A percentile compares a stretch with the other conserved stretches of the same genome.
Evolutionary conservation across 2,113 vertebrate genomes (phyloP).

Genomic region (Pelmatolapia mariae): DNA sequence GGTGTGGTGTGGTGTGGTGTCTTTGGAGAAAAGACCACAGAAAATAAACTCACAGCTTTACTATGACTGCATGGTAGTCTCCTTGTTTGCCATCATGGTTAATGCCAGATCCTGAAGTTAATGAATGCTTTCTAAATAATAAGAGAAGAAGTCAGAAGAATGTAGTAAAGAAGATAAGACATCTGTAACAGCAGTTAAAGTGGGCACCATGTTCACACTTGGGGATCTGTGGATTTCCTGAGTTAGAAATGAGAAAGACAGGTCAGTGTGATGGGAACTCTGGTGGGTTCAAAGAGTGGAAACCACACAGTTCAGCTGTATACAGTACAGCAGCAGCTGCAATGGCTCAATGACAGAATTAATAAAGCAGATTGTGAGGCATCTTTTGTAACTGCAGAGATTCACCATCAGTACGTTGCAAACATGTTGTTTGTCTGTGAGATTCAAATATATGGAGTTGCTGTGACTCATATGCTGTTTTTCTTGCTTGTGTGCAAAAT

Average conservation of each 20-base stretch:
- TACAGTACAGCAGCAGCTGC: neutral
- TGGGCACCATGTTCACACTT: neutral
- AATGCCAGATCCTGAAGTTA: neutral
- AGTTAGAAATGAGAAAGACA: neutral
- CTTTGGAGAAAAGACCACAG: neutral
- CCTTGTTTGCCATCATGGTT: neutral
- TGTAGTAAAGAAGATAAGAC: neutral
- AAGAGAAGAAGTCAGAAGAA: neutral
- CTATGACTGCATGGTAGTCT: neutral
- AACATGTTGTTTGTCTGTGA: neutral
- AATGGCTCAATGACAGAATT: fast-evolving
- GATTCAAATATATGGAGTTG: neutral
- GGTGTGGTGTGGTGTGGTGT: too few species aligned
- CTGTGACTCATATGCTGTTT: neutral
- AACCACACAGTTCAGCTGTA: neutral
- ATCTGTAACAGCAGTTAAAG: neutral
- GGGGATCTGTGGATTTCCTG: neutral
- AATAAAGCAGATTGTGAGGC: neutral
- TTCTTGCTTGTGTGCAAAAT: neutral
- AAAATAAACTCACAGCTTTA: neutral
- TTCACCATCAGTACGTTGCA: neutral
- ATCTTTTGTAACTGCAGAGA: neutral
- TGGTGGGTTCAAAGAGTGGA: too few species aligned
- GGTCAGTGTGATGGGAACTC: neutral
- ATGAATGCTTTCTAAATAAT: neutral